These are phyloP conservation scores for Henricia sp. DNA, from an alignment of 53 echinoderm and acorn worm genomes.

Conservation along the genomic window DNA sequence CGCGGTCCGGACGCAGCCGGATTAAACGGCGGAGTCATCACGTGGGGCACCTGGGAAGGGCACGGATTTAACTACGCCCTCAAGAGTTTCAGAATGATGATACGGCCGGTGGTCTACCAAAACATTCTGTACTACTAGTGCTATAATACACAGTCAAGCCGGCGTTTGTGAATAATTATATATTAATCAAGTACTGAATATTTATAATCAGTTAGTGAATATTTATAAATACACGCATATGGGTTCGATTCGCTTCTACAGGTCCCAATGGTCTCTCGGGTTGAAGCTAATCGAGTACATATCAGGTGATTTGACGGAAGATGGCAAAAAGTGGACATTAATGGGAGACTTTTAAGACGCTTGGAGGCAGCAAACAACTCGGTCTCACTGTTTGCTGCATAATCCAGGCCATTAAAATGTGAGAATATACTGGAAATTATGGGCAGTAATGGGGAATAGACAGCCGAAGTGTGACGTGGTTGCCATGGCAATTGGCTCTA, in stretches of 20 bases:
- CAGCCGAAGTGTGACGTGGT: too few relatives aligned
- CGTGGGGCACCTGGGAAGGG: slow-evolving; percentile 88
- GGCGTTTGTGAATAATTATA: background rate
- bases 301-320: background rate
- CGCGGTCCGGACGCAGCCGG: slow-evolving; percentile 63
- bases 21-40: slow-evolving; percentile 86
- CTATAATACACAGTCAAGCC: background rate
- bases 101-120: slow-evolving; percentile 60
- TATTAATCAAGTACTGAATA: background rate
- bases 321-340: too few relatives aligned
- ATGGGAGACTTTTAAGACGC: too few relatives aligned
- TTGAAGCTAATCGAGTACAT: background rate
- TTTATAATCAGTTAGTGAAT: background rate
- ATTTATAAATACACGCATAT: background rate
- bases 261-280: too few relatives aligned
- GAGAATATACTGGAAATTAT: too few relatives aligned
- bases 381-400: too few relatives aligned
- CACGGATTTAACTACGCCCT: slow-evolving; percentile 79
- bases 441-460: too few relatives aligned
- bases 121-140: slow-evolving; percentile 16
- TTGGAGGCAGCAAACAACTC: too few relatives aligned
- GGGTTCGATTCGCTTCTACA: too few relatives aligned
- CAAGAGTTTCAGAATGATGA: slow-evolving; percentile 91
- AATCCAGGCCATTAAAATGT: too few relatives aligned
- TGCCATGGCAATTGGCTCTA: too few relatives aligned